Base-by-base conservation (phyloP, 2,888 invertebrate genomes). In the Cryptus viduatorius region DNA sequence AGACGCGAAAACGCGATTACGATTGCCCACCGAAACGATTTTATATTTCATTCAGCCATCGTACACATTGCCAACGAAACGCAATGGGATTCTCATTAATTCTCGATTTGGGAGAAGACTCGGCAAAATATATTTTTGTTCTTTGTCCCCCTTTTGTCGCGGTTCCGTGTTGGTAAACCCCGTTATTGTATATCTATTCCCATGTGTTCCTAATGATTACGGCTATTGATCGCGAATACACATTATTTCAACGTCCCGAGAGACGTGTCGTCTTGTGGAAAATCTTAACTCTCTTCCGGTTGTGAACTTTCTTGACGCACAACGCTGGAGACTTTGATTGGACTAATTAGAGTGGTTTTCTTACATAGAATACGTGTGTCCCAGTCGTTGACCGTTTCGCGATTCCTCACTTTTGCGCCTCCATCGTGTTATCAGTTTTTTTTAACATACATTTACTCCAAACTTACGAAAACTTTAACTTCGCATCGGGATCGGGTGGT, bases 1-100 rank as follows among this genome's bases (percentile, higher is more conserved):
- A 61, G 59, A 72, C 65, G 56, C 56, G 37, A 14, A 71, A 71
- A 72, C 16, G 50, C 64, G 19, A 72, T 79, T 71, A 71, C 72
- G 65, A 71, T 69, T 69, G 31, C 48, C 61, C 61, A 61, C 42
- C 42, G 10, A 48, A 79, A 61, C 24, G 29, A 69, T 79, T 71
- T 48, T 46, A 59, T 46, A 78, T 61, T 59, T 24, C 61, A 19
- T 16, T 19, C 29, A 16, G 46, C 29, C 14, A 29, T 48, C 37
- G 46, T 59, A 3, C 24, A 16, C 42, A 24, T n/a, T 24, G n/a
- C 31, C 53, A 31, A 31, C 12, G 69, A 29, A 16, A 53, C 37
- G 53, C 24, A 59, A 29, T 44, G 59, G 37, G 16, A 75, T 19
- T 42, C 53, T 37, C 71, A 37, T 64, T 64, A 75, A 48, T 37